These are phyloP conservation scores for Colletes gigas DNA, from an alignment of 1,140 invertebrate genomes.

Conservation along the genomic window DNA sequence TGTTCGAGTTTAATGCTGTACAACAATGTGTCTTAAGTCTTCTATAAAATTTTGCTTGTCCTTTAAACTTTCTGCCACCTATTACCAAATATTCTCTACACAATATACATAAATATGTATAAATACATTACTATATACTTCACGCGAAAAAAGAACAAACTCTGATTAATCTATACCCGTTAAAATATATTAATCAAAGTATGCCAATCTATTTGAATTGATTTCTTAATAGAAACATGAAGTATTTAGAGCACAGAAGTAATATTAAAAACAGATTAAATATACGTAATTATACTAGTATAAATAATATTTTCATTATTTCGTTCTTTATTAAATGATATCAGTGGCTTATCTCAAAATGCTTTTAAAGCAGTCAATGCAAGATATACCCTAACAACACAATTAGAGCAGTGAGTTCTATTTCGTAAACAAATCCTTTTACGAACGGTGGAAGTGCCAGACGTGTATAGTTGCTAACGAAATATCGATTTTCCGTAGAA, in stretches of 20 bases:
- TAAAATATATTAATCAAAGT: conserved; percentile 4
- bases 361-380: background rate
- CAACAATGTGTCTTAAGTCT: no score
- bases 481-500: conserved; percentile 43
- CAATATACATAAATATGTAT: background rate
- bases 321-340: background rate
- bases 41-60: no score
- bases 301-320: background rate
- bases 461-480: conserved; percentile 39
- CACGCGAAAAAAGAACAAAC: no score
- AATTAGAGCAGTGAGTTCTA: background rate
- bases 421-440: background rate
- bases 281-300: background rate
- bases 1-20: no score
- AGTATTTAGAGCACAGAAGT: background rate
- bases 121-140: no score
- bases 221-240: background rate
- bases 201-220: background rate
- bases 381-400: background rate
- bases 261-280: background rate
- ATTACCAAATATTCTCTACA: background rate
- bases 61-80: no score
- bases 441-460: background rate
- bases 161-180: no score
- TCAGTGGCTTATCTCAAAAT: background rate